phyloP scores from a whole-genome alignment of 1,140 invertebrate genomes.

The Tetragonula clypearis region DNA sequence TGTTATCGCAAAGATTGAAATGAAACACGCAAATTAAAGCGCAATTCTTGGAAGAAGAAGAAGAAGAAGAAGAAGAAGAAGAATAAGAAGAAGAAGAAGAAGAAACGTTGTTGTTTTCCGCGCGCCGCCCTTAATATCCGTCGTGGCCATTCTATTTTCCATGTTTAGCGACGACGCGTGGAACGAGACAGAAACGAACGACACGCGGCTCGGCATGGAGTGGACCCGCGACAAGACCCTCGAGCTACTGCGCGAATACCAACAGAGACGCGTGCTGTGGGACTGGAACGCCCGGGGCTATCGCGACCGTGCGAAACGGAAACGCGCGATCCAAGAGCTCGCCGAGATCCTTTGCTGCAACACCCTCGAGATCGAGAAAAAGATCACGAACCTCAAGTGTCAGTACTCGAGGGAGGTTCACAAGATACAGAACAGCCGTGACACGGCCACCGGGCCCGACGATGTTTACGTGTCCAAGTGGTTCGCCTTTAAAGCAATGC shows the following conservation, averaged over 20 bases:
- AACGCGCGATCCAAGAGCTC: slow-evolving; percentile 79
- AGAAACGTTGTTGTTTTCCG: not conserved
- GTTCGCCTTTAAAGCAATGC: slow-evolving; percentile 73
- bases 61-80: too few species aligned
- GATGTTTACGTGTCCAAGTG: slow-evolving; percentile 73
- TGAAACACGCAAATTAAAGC: too few species aligned
- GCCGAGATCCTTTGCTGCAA: slow-evolving; percentile 80
- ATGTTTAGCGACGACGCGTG: slow-evolving; percentile 59
- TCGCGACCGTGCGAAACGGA: slow-evolving; percentile 79
- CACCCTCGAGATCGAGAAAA: slow-evolving; percentile 81
- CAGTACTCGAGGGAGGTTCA: slow-evolving; percentile 81
- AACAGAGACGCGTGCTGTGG: slow-evolving; percentile 80
- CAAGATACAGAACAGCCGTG: slow-evolving; percentile 73
- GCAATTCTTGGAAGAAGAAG: too few species aligned
- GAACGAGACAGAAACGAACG: slow-evolving; percentile 37
- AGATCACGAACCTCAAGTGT: slow-evolving; percentile 81
- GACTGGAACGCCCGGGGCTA: slow-evolving; percentile 80
- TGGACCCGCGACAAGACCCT: slow-evolving; percentile 81
- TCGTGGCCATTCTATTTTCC: slow-evolving; percentile 21
- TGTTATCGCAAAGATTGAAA: too few species aligned
- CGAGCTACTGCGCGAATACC: slow-evolving; percentile 80
- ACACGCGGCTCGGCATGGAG: slow-evolving; percentile 78
- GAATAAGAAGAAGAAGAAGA: too few species aligned
- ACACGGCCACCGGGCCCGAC: slow-evolving; percentile 60
- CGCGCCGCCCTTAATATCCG: not conserved